phyloP scores from a whole-genome alignment of 2,113 vertebrate species.

The Centropristis striata region DNA sequence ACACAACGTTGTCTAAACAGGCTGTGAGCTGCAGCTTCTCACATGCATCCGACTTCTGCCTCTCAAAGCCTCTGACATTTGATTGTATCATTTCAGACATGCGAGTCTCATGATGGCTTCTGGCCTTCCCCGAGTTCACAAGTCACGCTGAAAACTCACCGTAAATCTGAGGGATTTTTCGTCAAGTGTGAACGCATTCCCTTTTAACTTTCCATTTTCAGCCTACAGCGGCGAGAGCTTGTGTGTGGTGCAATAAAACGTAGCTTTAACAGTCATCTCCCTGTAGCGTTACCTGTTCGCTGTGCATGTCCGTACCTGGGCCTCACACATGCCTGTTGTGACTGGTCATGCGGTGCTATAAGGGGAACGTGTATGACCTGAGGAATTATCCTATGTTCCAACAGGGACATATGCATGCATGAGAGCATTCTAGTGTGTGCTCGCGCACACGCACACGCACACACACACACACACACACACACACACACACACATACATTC shows the following conservation, averaged over 20 bases:
- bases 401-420: conserved; percentile 44
- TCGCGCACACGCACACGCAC: neutral
- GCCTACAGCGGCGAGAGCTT: conserved; percentile 46
- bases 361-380: conserved; percentile 61
- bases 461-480: conserved; percentile 26
- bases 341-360: conserved; percentile 72
- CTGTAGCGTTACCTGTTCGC: conserved; percentile 62
- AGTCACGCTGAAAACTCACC: conserved; percentile 23
- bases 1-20: conserved; percentile 69
- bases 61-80: conserved; percentile 58
- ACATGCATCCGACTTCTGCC: conserved; percentile 43
- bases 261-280: conserved; percentile 57
- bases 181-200: conserved; percentile 55
- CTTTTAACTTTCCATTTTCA: conserved; percentile 52
- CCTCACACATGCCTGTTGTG: conserved; percentile 69
- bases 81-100: conserved; percentile 62
- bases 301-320: conserved; percentile 71
- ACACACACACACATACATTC: conserved; percentile 43
- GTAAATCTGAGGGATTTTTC: conserved; percentile 53
- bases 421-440: too few species aligned
- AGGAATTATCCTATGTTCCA: conserved; percentile 61
- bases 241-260: conserved; percentile 72
- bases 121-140: conserved; percentile 23
- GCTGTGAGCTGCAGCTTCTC: conserved; percentile 49
- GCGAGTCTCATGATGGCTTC: conserved; percentile 37